phyloP scores from a whole-genome alignment of 53 echinoderm and acorn worm genomes.

The Zoroaster sp. region DNA sequence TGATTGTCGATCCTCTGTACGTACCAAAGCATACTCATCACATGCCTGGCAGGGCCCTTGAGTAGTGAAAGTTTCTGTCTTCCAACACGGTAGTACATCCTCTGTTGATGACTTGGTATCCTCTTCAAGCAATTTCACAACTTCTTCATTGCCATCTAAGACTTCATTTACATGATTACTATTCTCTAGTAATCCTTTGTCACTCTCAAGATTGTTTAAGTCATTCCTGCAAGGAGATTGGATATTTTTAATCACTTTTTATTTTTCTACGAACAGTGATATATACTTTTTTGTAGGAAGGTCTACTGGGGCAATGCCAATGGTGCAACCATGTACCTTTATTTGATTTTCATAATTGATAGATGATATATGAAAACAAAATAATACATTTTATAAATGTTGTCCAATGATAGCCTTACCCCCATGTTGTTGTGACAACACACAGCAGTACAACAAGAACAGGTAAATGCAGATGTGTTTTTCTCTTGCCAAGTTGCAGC shows the following conservation, averaged over 20 bases:
- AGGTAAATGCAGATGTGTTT: background rate
- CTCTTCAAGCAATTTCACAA: background rate
- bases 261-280: too few species aligned
- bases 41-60: slow-evolving; percentile 46
- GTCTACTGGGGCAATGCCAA: too few species aligned
- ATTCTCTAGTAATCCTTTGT: background rate
- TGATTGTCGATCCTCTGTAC: too few species aligned
- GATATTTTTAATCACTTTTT: too few species aligned
- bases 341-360: too few species aligned
- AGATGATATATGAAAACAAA: too few species aligned
- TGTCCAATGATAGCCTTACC: background rate
- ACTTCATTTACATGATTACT: background rate
- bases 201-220: background rate
- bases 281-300: too few species aligned
- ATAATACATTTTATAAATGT: too few species aligned
- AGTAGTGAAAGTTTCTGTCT: slow-evolving; percentile 8
- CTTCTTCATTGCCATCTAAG: background rate
- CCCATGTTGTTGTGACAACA: background rate
- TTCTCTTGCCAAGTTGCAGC: background rate
- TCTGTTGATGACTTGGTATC: background rate
- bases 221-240: background rate
- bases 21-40: slow-evolving; percentile 46
- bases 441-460: background rate
- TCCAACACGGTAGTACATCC: slow-evolving; percentile 19
- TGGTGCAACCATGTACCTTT: too few species aligned